Percentiles rank a stretch among this genome's conserved stretches.
Evolutionary conservation across 2,797 vertebrate genomes (phyloP).

Genomic region (Chaetodon trifasciatus): DNA sequence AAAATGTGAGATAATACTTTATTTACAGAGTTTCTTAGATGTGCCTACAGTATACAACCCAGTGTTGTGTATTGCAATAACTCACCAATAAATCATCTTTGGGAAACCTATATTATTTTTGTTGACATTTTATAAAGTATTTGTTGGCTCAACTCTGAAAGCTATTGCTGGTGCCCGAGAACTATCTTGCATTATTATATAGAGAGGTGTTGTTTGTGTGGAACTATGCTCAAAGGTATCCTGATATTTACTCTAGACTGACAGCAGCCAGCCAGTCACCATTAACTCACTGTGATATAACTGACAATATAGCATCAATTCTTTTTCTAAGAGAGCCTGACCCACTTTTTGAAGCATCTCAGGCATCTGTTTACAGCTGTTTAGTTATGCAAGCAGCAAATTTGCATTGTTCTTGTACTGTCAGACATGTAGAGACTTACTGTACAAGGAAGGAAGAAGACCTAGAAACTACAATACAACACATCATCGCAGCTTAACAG

Average conservation of each 20-base stretch:
- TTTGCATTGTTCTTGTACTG: slow-evolving; percentile 35
- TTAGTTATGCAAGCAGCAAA: slow-evolving; percentile 34
- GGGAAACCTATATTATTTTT: neutral
- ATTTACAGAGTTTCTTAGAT: neutral
- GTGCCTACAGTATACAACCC: neutral
- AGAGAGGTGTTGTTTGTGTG: neutral
- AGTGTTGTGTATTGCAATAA: neutral
- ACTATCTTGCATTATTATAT: neutral
- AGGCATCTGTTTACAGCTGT: slow-evolving; percentile 32
- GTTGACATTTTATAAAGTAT: slow-evolving; percentile 1
- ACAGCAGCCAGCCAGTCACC: neutral
- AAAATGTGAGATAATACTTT: neutral
- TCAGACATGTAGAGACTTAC: slow-evolving; percentile 32
- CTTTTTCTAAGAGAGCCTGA: slow-evolving; percentile 18
- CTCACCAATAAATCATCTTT: neutral
- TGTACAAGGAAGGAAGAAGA: slow-evolving; percentile 10
- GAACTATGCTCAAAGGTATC: neutral
- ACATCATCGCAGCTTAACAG: slow-evolving; percentile 21
- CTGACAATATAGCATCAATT: neutral
- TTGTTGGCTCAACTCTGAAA: slow-evolving; percentile 2
- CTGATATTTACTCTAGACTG: neutral
- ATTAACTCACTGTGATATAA: slow-evolving; percentile 4
- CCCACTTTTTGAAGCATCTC: slow-evolving; percentile 39
- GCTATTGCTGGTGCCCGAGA: neutral
- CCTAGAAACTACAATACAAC: slow-evolving; percentile 31